Conservation (phyloP, 2,113 vertebrate species). For the Balaeniceps rex region DNA sequence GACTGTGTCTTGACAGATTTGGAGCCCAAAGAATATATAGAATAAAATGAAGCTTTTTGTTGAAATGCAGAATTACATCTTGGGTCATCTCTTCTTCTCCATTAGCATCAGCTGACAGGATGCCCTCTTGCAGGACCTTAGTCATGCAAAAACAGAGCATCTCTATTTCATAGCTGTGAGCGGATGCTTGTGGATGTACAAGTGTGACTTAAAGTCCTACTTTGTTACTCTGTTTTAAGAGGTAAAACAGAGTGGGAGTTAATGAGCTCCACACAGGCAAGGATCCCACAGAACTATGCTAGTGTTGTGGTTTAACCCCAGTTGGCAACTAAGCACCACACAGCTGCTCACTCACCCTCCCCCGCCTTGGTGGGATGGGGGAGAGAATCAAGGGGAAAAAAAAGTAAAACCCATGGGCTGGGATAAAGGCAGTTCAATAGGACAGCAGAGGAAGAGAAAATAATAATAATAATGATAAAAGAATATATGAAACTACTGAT, state of each 20-base stretch:
- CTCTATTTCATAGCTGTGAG: background rate
- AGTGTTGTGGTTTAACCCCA: too few relatives aligned
- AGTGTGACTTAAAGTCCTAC: background rate
- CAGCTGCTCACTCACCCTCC: too few relatives aligned
- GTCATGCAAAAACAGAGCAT: background rate
- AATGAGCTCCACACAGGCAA: background rate
- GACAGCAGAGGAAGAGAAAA: too few relatives aligned
- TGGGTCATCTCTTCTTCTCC: background rate
- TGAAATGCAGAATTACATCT: background rate
- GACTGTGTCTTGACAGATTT: background rate
- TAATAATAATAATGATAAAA: too few relatives aligned
- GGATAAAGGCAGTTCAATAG: too few relatives aligned
- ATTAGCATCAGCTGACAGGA: background rate
- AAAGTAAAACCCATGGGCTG: too few relatives aligned
- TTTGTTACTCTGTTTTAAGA: background rate
- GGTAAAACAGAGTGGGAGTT: background rate
- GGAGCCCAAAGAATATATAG: background rate
- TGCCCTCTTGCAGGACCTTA: background rate
- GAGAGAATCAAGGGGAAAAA: too few relatives aligned
- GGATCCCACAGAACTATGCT: background rate
- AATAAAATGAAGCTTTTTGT: background rate
- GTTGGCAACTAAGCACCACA: too few relatives aligned
- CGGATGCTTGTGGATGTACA: background rate
- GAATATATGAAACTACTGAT: too few relatives aligned
- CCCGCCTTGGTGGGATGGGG: too few relatives aligned